Evolutionary conservation across 2,888 invertebrate genomes (phyloP), one percentile per base, ranked within the genome.

Genomic region (Mythimna lalbum): DNA sequence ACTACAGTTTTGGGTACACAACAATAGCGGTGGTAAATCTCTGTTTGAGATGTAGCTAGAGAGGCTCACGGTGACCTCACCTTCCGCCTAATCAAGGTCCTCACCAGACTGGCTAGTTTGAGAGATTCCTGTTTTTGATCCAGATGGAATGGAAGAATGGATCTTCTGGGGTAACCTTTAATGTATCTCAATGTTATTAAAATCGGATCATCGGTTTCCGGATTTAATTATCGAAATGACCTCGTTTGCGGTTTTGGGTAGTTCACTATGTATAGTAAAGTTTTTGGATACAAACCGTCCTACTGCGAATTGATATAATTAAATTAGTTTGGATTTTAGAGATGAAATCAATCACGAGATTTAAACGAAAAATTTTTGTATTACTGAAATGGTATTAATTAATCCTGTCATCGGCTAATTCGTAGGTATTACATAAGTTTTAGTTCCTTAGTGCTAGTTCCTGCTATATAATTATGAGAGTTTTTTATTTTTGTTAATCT

Each of bases 201-300:
- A 69, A 65, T 67, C 43, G 50, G 69, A 66, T 79, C 77, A 84
- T 66, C 14, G 39, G 52, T 19, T 59, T 70, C 50, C 60, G n/a
- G 68, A 70, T 79, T 83, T 77, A 82, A 84, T 74, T 74, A 76
- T 69, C 12, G 43, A 63, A 79, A 66, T 74, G 67, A 53, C 61
- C 73, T 49, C 27, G 63, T 68, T 79, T 68, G 71, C 33, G 67
- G 82, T 63, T 76, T 69, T 72, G 60, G 39, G 62, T 79, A 67
- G 67, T 81, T 76, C 12, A 52, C 14, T 53, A 59, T 39, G 49
- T 69, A 65, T 49, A 21, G 23, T 17, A 27, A 31, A 1, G 55
- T 68, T 74, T 70, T 59, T 21, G 53, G 50, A 31, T 33, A 21
- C 5, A 21, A 59, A 23, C 52, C 10, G 21, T 59, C 10, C 12